Conservation (phyloP, 2,888 invertebrate species). For the Acronicta psi region DNA sequence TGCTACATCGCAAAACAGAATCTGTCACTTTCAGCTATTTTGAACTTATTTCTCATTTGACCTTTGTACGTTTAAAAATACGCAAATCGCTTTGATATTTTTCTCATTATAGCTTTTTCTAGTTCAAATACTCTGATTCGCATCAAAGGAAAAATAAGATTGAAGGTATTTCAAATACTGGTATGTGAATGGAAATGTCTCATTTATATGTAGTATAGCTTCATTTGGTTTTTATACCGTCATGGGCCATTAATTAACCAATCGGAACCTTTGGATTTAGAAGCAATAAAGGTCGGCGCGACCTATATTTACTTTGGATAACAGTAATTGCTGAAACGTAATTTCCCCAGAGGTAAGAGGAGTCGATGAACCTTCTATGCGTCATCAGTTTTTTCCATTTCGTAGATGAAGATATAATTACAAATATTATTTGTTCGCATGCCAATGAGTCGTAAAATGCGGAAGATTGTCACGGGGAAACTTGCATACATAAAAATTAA, state of each 20-base stretch:
- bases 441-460: background rate
- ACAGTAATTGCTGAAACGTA: slow-evolving; percentile 30
- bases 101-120: slow-evolving; percentile 28
- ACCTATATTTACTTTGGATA: slow-evolving; percentile 32
- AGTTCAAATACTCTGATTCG: slow-evolving; percentile 10
- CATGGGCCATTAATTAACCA: slow-evolving; percentile 1
- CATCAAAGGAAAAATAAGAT: slow-evolving; percentile 2
- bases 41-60: slow-evolving; percentile 18
- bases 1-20: slow-evolving; percentile 11
- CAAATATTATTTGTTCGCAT: slow-evolving; percentile 1
- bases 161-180: background rate
- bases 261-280: slow-evolving; percentile 2
- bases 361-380: slow-evolving; percentile 2
- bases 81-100: slow-evolving; percentile 23
- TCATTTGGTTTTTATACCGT: slow-evolving; percentile 1
- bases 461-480: background rate
- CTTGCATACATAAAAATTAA: too few species aligned
- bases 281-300: background rate
- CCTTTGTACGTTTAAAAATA: slow-evolving; percentile 27
- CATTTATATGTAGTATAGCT: background rate
- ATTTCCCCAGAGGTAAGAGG: slow-evolving; percentile 39
- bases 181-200: background rate
- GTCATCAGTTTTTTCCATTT: slow-evolving; percentile 29
- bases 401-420: slow-evolving; percentile 15
- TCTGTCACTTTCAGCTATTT: slow-evolving; percentile 23